phyloP scores from a whole-genome alignment of 2,888 invertebrate genomes.

The Drosophila rellima region DNA sequence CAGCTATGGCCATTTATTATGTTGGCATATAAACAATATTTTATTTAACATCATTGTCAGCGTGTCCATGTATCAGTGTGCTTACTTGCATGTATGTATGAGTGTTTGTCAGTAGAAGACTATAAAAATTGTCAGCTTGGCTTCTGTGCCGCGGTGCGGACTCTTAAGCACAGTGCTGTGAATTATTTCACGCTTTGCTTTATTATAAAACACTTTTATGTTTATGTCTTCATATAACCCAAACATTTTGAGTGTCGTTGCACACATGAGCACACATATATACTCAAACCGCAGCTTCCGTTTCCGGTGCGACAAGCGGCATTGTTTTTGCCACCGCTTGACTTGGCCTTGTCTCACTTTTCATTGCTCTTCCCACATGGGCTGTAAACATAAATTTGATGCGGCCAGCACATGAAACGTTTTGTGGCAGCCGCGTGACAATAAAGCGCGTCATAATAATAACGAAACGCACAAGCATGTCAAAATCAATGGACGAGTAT shows the following conservation, averaged over 20 bases:
- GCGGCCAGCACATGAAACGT: conserved; percentile 58
- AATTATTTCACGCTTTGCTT: conserved; percentile 82
- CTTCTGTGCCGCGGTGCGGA: conserved; percentile 45
- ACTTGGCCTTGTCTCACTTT: conserved; percentile 48
- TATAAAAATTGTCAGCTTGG: conserved; percentile 81
- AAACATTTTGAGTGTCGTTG: conserved; percentile 71
- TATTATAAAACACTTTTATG: conserved; percentile 83
- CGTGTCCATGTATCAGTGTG: conserved; percentile 4
- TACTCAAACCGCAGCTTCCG: conserved; percentile 60
- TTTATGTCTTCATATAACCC: conserved; percentile 80
- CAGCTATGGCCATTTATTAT: conserved; percentile 75
- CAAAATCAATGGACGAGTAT: conserved; percentile 56
- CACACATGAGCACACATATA: conserved; percentile 27
- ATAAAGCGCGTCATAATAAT: conserved; percentile 78
- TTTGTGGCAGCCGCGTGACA: conserved; percentile 66
- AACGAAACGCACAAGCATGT: conserved; percentile 47
- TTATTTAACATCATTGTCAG: conserved; percentile 80
- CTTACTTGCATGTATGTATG: conserved; percentile 8
- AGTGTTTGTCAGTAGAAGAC: conserved; percentile 46
- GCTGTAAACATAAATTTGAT: conserved; percentile 78
- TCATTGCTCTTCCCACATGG: conserved; percentile 73
- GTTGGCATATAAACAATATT: conserved; percentile 80
- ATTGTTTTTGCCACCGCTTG: conserved; percentile 53
- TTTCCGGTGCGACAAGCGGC: conserved; percentile 68
- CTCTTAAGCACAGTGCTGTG: conserved; percentile 59